Conservation (phyloP, 2,888 invertebrate species). For the Drosophila demipolita region DNA sequence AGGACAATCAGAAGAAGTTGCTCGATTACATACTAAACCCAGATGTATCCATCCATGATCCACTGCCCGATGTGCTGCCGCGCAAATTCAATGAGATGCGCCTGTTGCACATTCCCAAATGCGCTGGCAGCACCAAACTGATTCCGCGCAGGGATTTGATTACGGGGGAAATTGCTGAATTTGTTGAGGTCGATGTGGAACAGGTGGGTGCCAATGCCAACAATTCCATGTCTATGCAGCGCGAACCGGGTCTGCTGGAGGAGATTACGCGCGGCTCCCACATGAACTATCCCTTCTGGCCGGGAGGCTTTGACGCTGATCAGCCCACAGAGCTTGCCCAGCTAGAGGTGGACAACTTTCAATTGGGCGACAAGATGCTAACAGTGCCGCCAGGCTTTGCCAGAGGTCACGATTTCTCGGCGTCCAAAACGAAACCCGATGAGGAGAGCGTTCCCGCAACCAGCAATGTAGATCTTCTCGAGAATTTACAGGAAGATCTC, state of each 20-base stretch:
- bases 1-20: slow-evolving; percentile 68
- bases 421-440: neutral
- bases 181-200: slow-evolving; percentile 87
- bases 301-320: slow-evolving; percentile 90
- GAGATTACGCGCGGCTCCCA: slow-evolving; percentile 90
- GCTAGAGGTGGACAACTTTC: slow-evolving; percentile 83
- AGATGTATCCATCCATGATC: slow-evolving; percentile 83
- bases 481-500: slow-evolving; percentile 80
- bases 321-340: slow-evolving; percentile 86
- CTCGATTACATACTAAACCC: slow-evolving; percentile 82
- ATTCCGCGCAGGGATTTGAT: slow-evolving; percentile 88
- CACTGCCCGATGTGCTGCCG: slow-evolving; percentile 80
- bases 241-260: slow-evolving; percentile 90
- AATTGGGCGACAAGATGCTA: slow-evolving; percentile 84
- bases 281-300: slow-evolving; percentile 94
- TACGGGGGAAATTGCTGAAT: slow-evolving; percentile 91
- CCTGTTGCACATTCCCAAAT: slow-evolving; percentile 76
- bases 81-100: slow-evolving; percentile 78
- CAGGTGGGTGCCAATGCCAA: slow-evolving; percentile 88
- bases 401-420: slow-evolving; percentile 86
- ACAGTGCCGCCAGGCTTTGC: slow-evolving; percentile 89
- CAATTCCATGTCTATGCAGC: slow-evolving; percentile 92
- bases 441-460: slow-evolving; percentile 33
- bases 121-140: slow-evolving; percentile 82
- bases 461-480: slow-evolving; percentile 80